Evolutionary conservation across 2,113 vertebrate genomes (phyloP).

Genomic region (Protobothrops mucrosquamatus): DNA sequence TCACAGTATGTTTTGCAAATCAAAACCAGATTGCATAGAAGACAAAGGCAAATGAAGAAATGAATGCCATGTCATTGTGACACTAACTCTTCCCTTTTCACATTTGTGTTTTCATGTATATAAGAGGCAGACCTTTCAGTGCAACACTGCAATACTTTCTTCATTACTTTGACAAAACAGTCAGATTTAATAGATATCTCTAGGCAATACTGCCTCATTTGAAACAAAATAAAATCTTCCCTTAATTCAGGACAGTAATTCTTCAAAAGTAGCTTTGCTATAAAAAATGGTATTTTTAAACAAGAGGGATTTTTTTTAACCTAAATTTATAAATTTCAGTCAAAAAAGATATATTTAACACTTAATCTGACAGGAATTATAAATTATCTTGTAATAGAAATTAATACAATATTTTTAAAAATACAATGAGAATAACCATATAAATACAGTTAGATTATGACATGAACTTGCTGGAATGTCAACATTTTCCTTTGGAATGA

Average conservation of each 20-base stretch:
- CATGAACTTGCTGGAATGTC: background rate
- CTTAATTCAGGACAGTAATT: conserved; percentile 71
- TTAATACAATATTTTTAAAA: background rate
- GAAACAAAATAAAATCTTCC: conserved; percentile 55
- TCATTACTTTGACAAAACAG: background rate
- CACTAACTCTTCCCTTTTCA: background rate
- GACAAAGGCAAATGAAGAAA: background rate
- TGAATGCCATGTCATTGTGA: background rate
- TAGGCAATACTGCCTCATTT: background rate
- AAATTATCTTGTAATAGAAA: background rate
- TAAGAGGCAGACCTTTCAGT: background rate
- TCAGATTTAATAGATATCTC: background rate
- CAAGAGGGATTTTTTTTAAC: conserved; percentile 56
- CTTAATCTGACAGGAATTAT: background rate
- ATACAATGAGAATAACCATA: background rate
- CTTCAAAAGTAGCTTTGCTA: conserved; percentile 64
- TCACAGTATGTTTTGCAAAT: background rate
- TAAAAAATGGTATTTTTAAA: conserved; percentile 58
- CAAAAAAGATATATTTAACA: conserved; percentile 42
- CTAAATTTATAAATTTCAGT: conserved; percentile 62
- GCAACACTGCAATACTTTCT: background rate
- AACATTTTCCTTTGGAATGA: background rate
- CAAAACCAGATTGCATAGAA: background rate
- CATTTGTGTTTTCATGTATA: background rate
- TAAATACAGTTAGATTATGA: background rate